Evolutionary conservation across 2,797 vertebrate genomes (phyloP), one percentile per base, ranked within the genome.

Genomic region (Vipera latastei): DNA sequence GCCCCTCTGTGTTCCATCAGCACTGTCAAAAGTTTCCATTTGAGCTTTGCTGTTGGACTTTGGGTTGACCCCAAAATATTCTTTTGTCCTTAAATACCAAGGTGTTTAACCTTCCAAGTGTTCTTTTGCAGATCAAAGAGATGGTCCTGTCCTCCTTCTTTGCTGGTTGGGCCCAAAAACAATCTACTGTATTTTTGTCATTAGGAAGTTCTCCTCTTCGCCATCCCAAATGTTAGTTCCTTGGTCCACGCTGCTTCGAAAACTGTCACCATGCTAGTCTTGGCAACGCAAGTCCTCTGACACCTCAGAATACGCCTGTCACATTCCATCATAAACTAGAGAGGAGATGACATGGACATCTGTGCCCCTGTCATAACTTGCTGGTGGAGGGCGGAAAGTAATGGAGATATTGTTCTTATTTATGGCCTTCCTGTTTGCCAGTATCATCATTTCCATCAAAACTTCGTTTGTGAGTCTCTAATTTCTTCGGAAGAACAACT

Each of bases 341-440:
- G 55, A 96, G 92, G 89, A 95, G 96, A 95, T 93, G n/a, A 93
- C 94, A 95, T 0, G 11, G 95, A 95, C 92, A 96, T 94, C 94
- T 95, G 94, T 93, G 95, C 95, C 86, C 90, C 95, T 96, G 95
- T 93, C 92, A 94, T 57, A 73, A 51, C 73, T 92, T 93, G 20
- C 91, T 93, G 92, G 69, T 65, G 69, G 86, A 60, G 63, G 55
- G 60, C 3, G 20, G 86, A 26, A 1, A 56, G 89, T 86, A 56
- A 92, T 89, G 4, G n/a, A 61, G 0, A 63, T 5, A 56, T 88
- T 53, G 90, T 57, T 91, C 92, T 93, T 95, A 89, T 94, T 96
- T 96, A 91, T 89, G 93, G 86, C 32, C 59, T 44, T 7, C 13
- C 89, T 22, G 14, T 69, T 91, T 93, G 93, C 92, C 51, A 87